These are phyloP conservation scores for Hyperopisus bebe DNA, from an alignment of 2,113 vertebrate species.

Conservation along the genomic window DNA sequence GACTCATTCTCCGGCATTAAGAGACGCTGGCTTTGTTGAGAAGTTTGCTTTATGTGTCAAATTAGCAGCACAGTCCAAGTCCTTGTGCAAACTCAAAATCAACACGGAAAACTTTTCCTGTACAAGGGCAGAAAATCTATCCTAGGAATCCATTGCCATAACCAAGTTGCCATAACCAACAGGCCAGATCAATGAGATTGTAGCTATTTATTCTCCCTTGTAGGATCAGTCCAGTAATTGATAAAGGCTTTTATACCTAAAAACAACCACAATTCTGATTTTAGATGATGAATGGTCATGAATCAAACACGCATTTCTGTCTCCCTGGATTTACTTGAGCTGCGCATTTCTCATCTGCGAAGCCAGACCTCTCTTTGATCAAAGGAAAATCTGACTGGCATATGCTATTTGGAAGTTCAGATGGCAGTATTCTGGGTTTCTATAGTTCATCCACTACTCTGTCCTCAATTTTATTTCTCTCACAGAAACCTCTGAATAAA, in stretches of 20 bases:
- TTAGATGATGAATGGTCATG: not conserved
- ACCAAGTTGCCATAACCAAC: not conserved
- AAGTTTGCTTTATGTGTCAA: conserved; percentile 70
- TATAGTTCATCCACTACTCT: not conserved
- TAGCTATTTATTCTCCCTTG: not conserved
- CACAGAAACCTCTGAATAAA: not conserved
- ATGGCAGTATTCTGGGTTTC: not conserved
- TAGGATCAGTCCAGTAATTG: not conserved
- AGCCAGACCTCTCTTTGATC: not conserved
- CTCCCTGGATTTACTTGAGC: not conserved
- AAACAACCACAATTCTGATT: not conserved
- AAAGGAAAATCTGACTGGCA: not conserved
- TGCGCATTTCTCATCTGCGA: not conserved
- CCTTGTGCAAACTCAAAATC: conserved; percentile 31
- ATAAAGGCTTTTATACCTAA: not conserved
- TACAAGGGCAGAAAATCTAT: not conserved
- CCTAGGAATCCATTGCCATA: not conserved
- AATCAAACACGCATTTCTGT: not conserved
- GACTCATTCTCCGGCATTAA: conserved; percentile 64
- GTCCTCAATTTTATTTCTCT: not conserved
- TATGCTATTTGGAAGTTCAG: not conserved
- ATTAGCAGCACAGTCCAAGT: conserved; percentile 56
- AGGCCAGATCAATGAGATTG: not conserved
- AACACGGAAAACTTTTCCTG: not conserved
- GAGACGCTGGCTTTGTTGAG: conserved; percentile 56